Conservation (phyloP, 2,888 invertebrate genomes). For the Digitonthophagus gazella region DNA sequence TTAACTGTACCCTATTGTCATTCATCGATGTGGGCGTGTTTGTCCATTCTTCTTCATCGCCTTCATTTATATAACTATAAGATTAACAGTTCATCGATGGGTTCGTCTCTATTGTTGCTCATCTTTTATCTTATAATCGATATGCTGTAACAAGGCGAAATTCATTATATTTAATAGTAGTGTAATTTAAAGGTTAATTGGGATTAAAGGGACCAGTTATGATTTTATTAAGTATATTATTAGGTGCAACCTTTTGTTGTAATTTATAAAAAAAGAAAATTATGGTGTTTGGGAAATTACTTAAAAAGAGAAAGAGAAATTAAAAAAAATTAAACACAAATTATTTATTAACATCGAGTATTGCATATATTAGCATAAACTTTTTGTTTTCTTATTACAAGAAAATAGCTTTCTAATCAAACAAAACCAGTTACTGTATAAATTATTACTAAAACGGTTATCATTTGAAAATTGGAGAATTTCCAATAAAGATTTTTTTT, state of each 20-base stretch:
- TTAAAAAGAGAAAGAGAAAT: too few species aligned
- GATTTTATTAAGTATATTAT: not conserved
- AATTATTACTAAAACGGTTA: not conserved
- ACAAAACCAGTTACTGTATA: not conserved
- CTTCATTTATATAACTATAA: not conserved
- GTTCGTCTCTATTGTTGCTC: not conserved
- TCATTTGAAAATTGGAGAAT: not conserved
- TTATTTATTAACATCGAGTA: too few species aligned
- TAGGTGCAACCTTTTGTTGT: not conserved
- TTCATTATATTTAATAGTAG: not conserved
- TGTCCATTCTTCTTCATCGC: not conserved
- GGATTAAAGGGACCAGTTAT: not conserved
- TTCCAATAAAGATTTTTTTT: too few species aligned
- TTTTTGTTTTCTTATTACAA: too few species aligned
- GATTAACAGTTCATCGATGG: not conserved
- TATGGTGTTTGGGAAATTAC: too few species aligned
- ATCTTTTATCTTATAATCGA: not conserved
- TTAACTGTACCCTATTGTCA: not conserved
- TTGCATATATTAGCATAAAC: too few species aligned
- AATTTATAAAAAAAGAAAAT: too few species aligned
- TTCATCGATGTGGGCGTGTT: not conserved
- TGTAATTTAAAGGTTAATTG: not conserved
- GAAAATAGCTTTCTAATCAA: too few species aligned
- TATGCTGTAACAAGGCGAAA: not conserved
- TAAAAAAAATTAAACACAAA: too few species aligned